Evolutionary conservation across 2,888 invertebrate genomes (phyloP).

Genomic region (Phanerotoma sp.): DNA sequence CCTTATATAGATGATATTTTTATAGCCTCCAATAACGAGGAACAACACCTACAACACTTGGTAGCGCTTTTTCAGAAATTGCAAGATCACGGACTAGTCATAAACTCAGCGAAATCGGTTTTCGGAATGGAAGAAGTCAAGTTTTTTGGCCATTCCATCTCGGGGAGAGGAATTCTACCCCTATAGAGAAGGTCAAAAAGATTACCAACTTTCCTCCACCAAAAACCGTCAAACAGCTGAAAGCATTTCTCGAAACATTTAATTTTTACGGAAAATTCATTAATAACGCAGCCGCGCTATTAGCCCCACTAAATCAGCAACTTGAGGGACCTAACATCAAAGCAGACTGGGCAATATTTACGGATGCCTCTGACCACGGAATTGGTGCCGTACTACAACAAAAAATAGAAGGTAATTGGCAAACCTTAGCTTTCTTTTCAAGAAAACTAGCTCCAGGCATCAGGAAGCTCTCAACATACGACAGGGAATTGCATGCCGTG

Average conservation of each 20-base stretch:
- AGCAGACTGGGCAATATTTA: not conserved
- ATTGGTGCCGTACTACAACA: not conserved
- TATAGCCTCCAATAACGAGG: not conserved
- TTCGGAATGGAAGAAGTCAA: not conserved
- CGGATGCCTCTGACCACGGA: not conserved
- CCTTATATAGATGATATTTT: not conserved
- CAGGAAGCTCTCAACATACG: no score
- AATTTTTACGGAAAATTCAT: not conserved
- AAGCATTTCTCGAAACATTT: not conserved
- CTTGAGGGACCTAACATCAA: not conserved
- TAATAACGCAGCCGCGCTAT: not conserved
- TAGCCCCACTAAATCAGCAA: not conserved
- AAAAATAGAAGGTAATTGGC: not conserved
- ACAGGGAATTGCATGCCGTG: no score
- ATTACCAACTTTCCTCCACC: not conserved
- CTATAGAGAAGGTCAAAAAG: not conserved
- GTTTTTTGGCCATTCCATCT: not conserved
- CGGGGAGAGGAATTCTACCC: not conserved
- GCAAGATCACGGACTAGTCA: not conserved
- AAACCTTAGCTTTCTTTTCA: not conserved
- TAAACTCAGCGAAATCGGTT: not conserved
- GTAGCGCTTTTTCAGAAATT: not conserved
- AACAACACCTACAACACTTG: not conserved
- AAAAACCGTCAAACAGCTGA: not conserved
- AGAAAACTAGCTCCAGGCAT: not conserved